Conservation (phyloP, 2,888 invertebrate genomes). For the Caenorhabditis sinica region DNA sequence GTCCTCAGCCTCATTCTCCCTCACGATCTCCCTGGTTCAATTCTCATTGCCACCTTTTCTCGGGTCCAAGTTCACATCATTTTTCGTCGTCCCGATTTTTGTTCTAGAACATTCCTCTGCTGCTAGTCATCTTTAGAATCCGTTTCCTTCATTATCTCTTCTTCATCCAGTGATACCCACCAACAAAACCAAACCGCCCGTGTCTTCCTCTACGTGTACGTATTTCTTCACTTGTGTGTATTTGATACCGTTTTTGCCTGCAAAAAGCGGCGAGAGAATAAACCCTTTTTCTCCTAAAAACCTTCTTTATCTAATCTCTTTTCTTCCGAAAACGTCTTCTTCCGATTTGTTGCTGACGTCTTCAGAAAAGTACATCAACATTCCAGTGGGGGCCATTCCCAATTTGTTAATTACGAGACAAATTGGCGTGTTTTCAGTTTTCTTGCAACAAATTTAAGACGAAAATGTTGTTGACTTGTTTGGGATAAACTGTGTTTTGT, state of each 20-base stretch:
- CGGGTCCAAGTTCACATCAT: slow-evolving; percentile 36
- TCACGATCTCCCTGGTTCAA: slow-evolving; percentile 37
- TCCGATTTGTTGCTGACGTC: background rate
- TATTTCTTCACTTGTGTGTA: slow-evolving; percentile 24
- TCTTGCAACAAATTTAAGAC: background rate
- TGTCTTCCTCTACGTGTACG: slow-evolving; percentile 10
- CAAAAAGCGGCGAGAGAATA: slow-evolving; percentile 32
- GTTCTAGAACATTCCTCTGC: slow-evolving; percentile 1
- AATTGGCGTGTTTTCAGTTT: background rate
- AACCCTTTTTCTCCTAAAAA: slow-evolving; percentile 27
- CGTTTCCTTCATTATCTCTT: background rate
- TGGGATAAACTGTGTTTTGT: background rate
- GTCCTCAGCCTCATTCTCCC: background rate
- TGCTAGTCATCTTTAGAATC: slow-evolving; percentile 43
- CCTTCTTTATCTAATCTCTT: slow-evolving; percentile 52
- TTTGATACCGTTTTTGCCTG: slow-evolving; percentile 33
- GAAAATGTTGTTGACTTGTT: background rate
- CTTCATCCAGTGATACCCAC: slow-evolving; percentile 18
- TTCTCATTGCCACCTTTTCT: slow-evolving; percentile 13
- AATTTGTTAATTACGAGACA: background rate
- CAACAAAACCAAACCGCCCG: background rate
- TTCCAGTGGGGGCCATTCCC: slow-evolving; percentile 33
- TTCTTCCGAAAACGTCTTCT: background rate
- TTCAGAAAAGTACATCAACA: slow-evolving; percentile 20
- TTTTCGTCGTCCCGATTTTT: background rate